Base-by-base conservation (phyloP, 2,888 invertebrate genomes). In the Zaprionus bogoriensis region DNA sequence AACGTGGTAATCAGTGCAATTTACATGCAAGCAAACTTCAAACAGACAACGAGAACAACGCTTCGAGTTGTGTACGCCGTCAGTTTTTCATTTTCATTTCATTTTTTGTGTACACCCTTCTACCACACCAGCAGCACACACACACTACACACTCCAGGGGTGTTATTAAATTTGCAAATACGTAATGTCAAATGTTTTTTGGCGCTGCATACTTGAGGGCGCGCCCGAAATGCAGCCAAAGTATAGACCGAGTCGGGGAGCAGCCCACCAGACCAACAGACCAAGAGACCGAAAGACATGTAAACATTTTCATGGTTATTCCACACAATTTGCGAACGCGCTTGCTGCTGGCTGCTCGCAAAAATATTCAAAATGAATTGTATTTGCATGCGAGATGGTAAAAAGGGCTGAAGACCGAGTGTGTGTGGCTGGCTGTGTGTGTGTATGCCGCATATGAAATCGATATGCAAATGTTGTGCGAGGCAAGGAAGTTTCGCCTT, bases 1-100 rank as follows among this genome's bases (percentile, higher is more conserved):
- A 83, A 63, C 70, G 75, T 66, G 77, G 81, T 80, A 83, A 83
- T 83, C 85, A 85, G 76, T 67, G 83, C 78, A 76, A 83, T 83
- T 82, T 83, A 77, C 83, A 85, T 85, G 83, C 83, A 76, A 68
- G 79, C 75, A 75, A 77, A 82, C 80, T 85, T 76, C 72, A 69
- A 77, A 70, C 52, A 83, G 75, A 74, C 74, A 78, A 64, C 48
- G 62, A 67, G 32, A 46, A 32, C 3, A 30, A 53, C 63, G 62
- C 53, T 69, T 62, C 65, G 66, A 67, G 53, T 48, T 53, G 41
- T 60, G 17, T 39, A 23, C 17, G 60, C 41, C 39, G 64, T 53
- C 60, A 60, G 52, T 53, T 25, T 23, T 17, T 10, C 32, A 51
- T 57, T 48, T 44, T 41, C 20, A 51, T 48, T 36, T 19, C 39